Evolutionary conservation across 2,888 invertebrate species (phyloP).

Genomic region (Metacarcinus magister): DNA sequence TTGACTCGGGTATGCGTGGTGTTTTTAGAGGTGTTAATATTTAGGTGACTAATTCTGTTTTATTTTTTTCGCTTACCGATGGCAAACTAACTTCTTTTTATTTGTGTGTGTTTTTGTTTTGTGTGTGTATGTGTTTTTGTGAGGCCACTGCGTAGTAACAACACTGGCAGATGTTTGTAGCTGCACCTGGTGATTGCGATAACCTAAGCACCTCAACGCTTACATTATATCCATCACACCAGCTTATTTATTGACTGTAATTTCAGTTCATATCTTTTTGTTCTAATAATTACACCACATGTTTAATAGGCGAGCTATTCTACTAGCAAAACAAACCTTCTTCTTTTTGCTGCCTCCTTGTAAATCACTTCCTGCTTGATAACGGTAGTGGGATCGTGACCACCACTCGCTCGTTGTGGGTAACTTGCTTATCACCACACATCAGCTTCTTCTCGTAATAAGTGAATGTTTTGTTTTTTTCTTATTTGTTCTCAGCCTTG

Average conservation of each 20-base stretch:
- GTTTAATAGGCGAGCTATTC: conserved; percentile 8
- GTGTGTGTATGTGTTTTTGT: neutral
- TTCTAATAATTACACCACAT: neutral
- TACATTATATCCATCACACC: neutral
- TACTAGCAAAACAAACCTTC: neutral
- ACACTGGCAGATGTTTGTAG: neutral
- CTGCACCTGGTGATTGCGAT: neutral
- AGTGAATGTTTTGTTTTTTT: conserved; percentile 7
- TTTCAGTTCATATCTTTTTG: conserved; percentile 2
- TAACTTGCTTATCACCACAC: neutral
- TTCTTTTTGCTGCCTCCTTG: conserved; percentile 19
- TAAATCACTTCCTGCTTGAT: conserved; percentile 16
- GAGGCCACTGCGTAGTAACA: neutral
- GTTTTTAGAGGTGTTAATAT: neutral
- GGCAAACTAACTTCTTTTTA: too few relatives aligned
- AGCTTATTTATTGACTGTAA: conserved; percentile 1
- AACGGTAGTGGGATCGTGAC: conserved; percentile 16
- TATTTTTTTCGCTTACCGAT: neutral
- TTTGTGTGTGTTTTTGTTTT: too few relatives aligned
- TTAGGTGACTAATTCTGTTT: neutral
- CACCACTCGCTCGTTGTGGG: neutral
- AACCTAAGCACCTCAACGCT: neutral
- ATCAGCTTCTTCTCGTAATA: neutral
- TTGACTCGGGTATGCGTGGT: neutral
- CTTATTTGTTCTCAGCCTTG: neutral